Evolutionary conservation across 2,888 invertebrate genomes (phyloP), one percentile per base, ranked within the genome.

Genomic region (Nomada goodeniana): DNA sequence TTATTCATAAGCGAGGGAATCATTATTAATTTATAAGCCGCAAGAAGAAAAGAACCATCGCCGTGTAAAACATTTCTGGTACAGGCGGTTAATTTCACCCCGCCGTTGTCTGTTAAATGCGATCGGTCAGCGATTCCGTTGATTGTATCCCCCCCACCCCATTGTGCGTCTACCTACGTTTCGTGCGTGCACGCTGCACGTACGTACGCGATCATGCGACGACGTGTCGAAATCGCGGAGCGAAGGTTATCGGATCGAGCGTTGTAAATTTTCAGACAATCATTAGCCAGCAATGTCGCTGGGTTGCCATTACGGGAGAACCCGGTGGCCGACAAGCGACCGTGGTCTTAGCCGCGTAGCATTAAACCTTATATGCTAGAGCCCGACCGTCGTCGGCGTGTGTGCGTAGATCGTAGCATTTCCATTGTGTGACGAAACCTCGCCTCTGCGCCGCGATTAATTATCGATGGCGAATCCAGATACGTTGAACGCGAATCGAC

Each of bases 261-360:
- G 73, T 73, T 80, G 78, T 75, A 87, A 89, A 85, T 88, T 83
- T 83, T 83, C 70, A 69, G 76, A 77, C 83, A 76, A 84, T 85
- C 88, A 84, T 88, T 88, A 80, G 60, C 76, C 82, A 89, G 78
- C 89, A 82, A 88, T 87, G 88, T 89, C 83, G 83, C 36, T 77
- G 76, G 73, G 73, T 76, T 74, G 70, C 87, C 89, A 84, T 86
- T 79, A 78, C 50, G 63, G 82, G 73, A 53, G 64, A 59, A 26
- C 57, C 9, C 59, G 50, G 60, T 47, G 72, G 47, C 74, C 63
- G 76, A 74, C 72, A 68, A 71, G 11, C 76, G 72, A 70, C 75
- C 73, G 65, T 76, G 64, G 78, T 71, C 67, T 74, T 61, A 59
- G 61, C 44, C 63, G 15, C 67, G 20, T 15, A 76, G 75, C 86